phyloP scores from a whole-genome alignment of 2,113 vertebrate genomes.

The Platysteira castanea region DNA sequence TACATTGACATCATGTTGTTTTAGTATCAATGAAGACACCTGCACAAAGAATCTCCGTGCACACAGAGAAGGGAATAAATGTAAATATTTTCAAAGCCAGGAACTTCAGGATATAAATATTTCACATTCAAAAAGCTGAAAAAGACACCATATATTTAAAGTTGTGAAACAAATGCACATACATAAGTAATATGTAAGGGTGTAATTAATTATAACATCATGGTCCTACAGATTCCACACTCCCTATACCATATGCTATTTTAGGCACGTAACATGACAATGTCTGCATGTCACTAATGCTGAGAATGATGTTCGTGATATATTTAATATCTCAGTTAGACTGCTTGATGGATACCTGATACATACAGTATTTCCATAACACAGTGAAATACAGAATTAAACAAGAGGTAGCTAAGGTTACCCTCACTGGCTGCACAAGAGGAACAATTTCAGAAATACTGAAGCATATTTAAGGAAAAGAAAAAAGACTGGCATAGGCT shows the following conservation, averaged over 20 bases:
- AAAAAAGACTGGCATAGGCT: not conserved
- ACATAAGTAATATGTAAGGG: constrained; percentile 34
- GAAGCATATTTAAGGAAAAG: not conserved
- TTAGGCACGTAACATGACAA: constrained; percentile 45
- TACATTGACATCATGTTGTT: constrained; percentile 16
- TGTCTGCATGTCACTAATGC: constrained; percentile 57
- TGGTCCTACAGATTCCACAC: constrained; percentile 49
- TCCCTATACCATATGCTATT: constrained; percentile 51
- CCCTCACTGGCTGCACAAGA: not conserved
- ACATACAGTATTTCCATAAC: constrained; percentile 38
- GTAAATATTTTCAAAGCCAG: constrained; percentile 48
- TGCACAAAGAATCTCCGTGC: not conserved
- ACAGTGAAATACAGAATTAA: constrained; percentile 34
- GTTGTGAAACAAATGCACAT: constrained; percentile 43
- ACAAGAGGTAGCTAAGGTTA: constrained; percentile 48
- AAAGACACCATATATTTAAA: constrained; percentile 11
- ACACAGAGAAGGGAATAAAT: not conserved
- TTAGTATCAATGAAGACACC: constrained; percentile 11
- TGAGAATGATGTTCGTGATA: constrained; percentile 54
- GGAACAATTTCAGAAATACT: not conserved
- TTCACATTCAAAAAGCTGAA: constrained; percentile 29
- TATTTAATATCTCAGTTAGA: constrained; percentile 62
- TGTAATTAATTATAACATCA: constrained; percentile 60
- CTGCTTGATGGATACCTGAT: constrained; percentile 43
- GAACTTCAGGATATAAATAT: constrained; percentile 33